Conservation (phyloP, 2,888 invertebrate species). For the Nephrotoma flavescens region DNA sequence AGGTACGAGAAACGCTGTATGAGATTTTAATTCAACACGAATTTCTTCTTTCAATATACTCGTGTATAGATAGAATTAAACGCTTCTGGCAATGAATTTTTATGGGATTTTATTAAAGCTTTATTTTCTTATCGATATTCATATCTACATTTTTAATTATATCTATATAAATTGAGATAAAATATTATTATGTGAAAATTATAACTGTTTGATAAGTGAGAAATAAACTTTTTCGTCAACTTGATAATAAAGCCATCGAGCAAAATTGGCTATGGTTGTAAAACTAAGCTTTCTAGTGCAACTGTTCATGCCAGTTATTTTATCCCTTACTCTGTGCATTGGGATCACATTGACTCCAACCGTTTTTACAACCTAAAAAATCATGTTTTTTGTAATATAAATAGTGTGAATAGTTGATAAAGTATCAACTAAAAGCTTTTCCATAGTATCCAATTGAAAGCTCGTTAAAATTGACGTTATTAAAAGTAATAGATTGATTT, state of each 20-base stretch:
- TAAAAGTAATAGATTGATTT: too few relatives aligned
- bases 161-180: not conserved
- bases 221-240: not conserved
- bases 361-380: too few relatives aligned
- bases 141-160: not conserved
- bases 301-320: too few relatives aligned
- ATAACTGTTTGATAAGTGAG: not conserved
- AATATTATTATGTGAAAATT: not conserved
- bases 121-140: not conserved
- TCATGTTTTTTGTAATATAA: too few relatives aligned
- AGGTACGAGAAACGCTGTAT: not conserved
- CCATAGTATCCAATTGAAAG: too few relatives aligned
- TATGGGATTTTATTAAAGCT: not conserved
- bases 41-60: not conserved
- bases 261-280: too few relatives aligned
- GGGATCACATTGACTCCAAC: too few relatives aligned
- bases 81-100: not conserved
- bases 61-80: not conserved
- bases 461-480: too few relatives aligned
- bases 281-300: too few relatives aligned
- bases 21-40: not conserved
- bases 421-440: too few relatives aligned
- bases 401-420: too few relatives aligned
- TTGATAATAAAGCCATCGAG: not conserved
- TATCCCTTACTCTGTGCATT: too few relatives aligned